Percentiles rank a stretch among this genome's conserved stretches.
These are phyloP conservation scores for Drosophila tani DNA, from an alignment of 1,140 invertebrate genomes.

Conservation along the genomic window DNA sequence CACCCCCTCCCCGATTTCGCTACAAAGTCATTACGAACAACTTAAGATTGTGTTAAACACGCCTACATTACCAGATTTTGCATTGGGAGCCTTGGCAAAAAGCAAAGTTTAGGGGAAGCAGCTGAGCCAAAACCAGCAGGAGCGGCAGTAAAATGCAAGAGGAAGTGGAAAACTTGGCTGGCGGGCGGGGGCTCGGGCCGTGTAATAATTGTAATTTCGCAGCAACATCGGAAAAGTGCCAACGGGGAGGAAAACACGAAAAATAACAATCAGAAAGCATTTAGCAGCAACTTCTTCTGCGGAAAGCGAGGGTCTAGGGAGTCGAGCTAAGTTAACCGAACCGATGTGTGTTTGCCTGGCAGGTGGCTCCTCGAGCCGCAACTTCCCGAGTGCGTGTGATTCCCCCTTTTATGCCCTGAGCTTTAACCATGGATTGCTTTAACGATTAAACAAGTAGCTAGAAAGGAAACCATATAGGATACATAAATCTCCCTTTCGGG, in stretches of 20 bases:
- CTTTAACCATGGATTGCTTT: conserved; percentile 60
- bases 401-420: conserved; percentile 19
- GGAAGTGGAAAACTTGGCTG: conserved; percentile 48
- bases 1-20: conserved; percentile 21
- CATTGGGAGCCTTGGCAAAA: conserved; percentile 52
- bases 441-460: conserved; percentile 78
- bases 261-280: conserved; percentile 85
- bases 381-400: conserved; percentile 30
- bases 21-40: conserved; percentile 78
- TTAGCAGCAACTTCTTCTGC: conserved; percentile 76
- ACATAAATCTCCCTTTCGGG: conserved; percentile 56
- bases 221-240: conserved; percentile 51
- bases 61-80: conserved; percentile 78
- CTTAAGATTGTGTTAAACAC: conserved; percentile 82
- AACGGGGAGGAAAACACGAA: conserved; percentile 65
- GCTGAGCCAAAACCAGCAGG: conserved; percentile 14
- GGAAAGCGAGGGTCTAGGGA: conserved; percentile 38
- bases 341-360: conserved; percentile 42
- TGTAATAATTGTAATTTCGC: conserved; percentile 84
- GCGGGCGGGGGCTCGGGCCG: conserved; percentile 21
- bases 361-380: conserved; percentile 55
- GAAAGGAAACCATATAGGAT: conserved; percentile 56
- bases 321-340: conserved; percentile 27
- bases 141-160: conserved; percentile 48
- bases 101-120: conserved; percentile 53